Percentiles rank a stretch among this genome's conserved stretches.
These are phyloP conservation scores for Limnephilus lunatus DNA, from an alignment of 2,888 invertebrate genomes.

Conservation along the genomic window DNA sequence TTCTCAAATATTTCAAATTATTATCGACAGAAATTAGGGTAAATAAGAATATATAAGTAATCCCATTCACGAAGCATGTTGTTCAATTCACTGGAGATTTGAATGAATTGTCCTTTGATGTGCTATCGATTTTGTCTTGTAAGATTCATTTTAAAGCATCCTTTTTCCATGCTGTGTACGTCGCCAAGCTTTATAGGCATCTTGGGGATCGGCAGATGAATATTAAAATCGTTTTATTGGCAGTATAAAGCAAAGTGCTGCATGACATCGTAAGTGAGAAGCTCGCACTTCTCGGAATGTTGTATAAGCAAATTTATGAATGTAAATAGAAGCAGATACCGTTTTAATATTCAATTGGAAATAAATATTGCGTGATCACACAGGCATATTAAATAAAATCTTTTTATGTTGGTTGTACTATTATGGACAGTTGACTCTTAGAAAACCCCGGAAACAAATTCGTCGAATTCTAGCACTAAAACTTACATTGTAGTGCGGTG, in stretches of 20 bases:
- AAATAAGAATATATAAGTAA: background rate
- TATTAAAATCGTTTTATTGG: constrained; percentile 27
- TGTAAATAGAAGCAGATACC: too few relatives aligned
- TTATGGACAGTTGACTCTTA: too few relatives aligned
- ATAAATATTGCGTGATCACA: too few relatives aligned
- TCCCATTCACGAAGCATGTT: background rate
- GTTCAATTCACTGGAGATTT: background rate
- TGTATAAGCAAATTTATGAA: too few relatives aligned
- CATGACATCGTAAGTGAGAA: background rate
- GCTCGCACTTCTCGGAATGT: background rate
- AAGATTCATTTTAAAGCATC: constrained; percentile 4
- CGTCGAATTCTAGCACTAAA: too few relatives aligned
- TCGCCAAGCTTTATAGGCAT: constrained; percentile 19
- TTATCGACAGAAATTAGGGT: background rate
- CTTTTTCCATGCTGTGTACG: constrained; percentile 46
- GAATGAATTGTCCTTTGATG: background rate
- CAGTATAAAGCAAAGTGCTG: constrained; percentile 33
- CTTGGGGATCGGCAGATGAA: background rate
- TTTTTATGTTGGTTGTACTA: too few relatives aligned
- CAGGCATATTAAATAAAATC: too few relatives aligned
- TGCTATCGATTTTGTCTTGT: background rate
- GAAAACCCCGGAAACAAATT: too few relatives aligned
- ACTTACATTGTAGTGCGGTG: too few relatives aligned
- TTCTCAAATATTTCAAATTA: background rate
- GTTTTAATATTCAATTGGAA: too few relatives aligned